Evolutionary conservation across 2,888 invertebrate species (phyloP).

Genomic region (Periphyllus acericola): DNA sequence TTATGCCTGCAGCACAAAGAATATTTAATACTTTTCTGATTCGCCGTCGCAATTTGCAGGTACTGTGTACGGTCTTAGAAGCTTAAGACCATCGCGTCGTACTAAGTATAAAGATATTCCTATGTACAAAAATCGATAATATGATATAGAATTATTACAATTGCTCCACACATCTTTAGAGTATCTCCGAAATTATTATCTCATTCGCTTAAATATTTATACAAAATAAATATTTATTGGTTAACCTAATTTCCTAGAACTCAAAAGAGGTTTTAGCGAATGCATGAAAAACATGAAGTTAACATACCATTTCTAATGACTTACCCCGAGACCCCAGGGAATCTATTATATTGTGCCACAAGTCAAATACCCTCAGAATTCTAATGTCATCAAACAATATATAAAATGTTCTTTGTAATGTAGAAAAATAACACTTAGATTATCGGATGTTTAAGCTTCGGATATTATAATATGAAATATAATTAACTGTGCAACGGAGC

Average conservation of each 20-base stretch:
- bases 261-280: not conserved
- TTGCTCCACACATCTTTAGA: not conserved
- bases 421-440: constrained; percentile 7
- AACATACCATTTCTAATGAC: not conserved
- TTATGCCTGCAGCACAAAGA: not conserved
- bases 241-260: not conserved
- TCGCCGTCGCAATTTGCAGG: not conserved
- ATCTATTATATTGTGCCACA: not conserved
- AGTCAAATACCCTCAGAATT: not conserved
- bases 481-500: constrained; percentile 36
- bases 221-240: not conserved
- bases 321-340: not conserved
- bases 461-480: not conserved
- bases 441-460: not conserved
- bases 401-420: not conserved
- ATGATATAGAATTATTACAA: not conserved
- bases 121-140: not conserved
- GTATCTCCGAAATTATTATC: not conserved
- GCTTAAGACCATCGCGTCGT: too few species aligned
- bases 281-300: too few species aligned
- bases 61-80: too few species aligned
- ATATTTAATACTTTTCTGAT: not conserved
- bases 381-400: not conserved
- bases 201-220: not conserved
- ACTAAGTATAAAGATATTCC: not conserved